phyloP scores from a whole-genome alignment of 92 coral and sea anemone genomes.

The Diadumene lineata region DNA sequence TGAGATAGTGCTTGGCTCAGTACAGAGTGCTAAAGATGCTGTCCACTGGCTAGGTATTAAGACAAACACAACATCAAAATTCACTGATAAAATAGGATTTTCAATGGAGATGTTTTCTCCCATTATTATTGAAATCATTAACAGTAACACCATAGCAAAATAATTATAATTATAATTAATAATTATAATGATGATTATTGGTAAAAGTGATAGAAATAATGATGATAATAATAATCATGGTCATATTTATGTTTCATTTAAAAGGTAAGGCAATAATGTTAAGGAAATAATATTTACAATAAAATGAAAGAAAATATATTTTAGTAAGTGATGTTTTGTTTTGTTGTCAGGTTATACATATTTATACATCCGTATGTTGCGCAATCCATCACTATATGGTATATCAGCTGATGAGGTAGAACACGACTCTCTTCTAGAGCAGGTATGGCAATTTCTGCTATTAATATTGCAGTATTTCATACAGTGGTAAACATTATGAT shows the following conservation, averaged over 20 bases:
- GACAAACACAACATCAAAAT: background rate
- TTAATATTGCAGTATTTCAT: too few relatives aligned
- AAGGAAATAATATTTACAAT: too few relatives aligned
- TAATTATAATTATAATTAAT: too few relatives aligned
- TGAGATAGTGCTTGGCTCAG: conserved; percentile 95
- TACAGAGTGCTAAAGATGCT: conserved; percentile 97
- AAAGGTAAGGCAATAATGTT: too few relatives aligned
- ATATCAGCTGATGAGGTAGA: conserved; percentile 91
- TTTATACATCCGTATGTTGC: conserved; percentile 92
- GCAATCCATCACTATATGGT: conserved; percentile 91
- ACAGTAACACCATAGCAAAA: too few relatives aligned
- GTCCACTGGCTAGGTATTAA: conserved; percentile 92
- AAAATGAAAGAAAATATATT: too few relatives aligned
- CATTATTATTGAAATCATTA: background rate
- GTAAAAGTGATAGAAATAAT: too few relatives aligned
- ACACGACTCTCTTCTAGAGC: conserved; percentile 88
- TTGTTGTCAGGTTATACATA: conserved; percentile 80
- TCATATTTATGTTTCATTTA: too few relatives aligned
- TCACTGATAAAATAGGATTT: background rate
- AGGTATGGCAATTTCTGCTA: too few relatives aligned
- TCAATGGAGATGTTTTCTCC: background rate
- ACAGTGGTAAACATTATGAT: too few relatives aligned
- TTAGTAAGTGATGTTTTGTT: background rate
- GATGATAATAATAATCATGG: too few relatives aligned
- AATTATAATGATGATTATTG: too few relatives aligned